A percentile compares a stretch with the other conserved stretches of the same genome.
Conservation (phyloP, 2,113 vertebrate species). For the Aplodontia rufa region DNA sequence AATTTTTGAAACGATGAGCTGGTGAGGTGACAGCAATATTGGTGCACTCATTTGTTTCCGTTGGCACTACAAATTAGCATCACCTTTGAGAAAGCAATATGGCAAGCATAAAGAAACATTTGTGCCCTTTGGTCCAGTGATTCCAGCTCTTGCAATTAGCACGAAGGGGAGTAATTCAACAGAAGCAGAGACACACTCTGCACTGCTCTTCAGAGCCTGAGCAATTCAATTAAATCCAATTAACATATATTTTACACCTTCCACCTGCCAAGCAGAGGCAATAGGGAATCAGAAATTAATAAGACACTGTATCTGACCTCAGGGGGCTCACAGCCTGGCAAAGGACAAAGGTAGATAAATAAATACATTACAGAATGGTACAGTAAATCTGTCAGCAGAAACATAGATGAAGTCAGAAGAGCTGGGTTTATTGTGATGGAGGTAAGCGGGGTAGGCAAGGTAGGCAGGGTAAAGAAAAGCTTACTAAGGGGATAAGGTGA, state of each 20-base stretch:
- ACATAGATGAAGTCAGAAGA: neutral
- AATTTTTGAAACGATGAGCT: constrained; percentile 16
- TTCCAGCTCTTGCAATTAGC: constrained; percentile 42
- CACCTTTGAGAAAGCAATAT: neutral
- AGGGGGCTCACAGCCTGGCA: constrained; percentile 20
- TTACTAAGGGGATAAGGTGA: neutral
- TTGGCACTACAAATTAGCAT: neutral
- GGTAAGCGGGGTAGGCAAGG: neutral
- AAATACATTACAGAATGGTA: neutral
- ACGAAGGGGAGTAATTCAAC: neutral
- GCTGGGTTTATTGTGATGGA: neutral
- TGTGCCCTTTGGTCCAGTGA: constrained; percentile 4
- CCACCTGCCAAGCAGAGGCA: constrained; percentile 52
- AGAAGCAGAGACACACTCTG: constrained; percentile 18
- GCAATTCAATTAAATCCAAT: constrained; percentile 53
- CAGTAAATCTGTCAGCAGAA: neutral
- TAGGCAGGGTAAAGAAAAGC: neutral
- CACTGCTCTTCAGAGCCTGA: constrained; percentile 3
- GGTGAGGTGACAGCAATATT: constrained; percentile 2
- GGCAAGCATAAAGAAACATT: neutral
- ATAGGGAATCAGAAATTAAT: constrained; percentile 56
- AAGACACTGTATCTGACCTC: constrained; percentile 43
- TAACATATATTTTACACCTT: constrained; percentile 43
- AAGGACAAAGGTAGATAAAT: neutral
- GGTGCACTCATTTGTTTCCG: neutral